Percentiles rank a stretch among this genome's conserved stretches.
phyloP scores from a whole-genome alignment of 2,113 vertebrate genomes.

The Perccottus glenii region DNA sequence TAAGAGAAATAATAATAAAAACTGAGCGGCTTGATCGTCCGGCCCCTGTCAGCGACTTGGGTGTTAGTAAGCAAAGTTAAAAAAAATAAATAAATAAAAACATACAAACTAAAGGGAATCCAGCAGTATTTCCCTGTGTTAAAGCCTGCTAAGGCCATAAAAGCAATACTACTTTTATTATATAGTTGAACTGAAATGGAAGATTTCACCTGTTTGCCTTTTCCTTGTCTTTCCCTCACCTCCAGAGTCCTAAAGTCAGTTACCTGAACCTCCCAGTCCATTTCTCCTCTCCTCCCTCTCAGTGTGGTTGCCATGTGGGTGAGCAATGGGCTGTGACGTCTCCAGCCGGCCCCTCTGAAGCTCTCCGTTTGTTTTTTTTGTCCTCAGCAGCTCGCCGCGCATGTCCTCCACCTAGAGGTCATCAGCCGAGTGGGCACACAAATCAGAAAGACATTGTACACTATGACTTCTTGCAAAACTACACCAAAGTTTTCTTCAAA shows the following conservation, averaged over 20 bases:
- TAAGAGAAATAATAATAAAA: no score
- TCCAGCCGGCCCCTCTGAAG: conserved; percentile 78
- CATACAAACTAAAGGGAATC: no score
- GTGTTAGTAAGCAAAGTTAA: no score
- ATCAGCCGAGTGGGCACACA: conserved; percentile 8
- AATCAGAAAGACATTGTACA: conserved; percentile 15
- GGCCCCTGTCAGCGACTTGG: no score
- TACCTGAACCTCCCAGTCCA: conserved; percentile 69
- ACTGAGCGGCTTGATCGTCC: no score
- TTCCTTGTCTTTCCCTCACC: not conserved
- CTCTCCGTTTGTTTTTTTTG: conserved; percentile 79
- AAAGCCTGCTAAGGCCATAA: not conserved
- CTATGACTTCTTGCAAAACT: conserved; percentile 4
- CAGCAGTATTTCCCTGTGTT: not conserved
- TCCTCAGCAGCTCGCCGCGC: conserved; percentile 82
- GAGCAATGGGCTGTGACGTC: conserved; percentile 68
- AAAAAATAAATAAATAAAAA: no score
- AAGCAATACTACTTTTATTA: conserved; percentile 7
- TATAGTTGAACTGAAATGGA: not conserved
- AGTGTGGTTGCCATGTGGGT: conserved; percentile 57
- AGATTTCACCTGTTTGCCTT: not conserved
- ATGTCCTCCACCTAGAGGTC: conserved; percentile 86
- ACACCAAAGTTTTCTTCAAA: not conserved
- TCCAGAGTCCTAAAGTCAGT: conserved; percentile 6
- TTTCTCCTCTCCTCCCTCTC: conserved; percentile 74